phyloP scores from a whole-genome alignment of 2,888 invertebrate genomes.

The Apodemia hepburni region DNA sequence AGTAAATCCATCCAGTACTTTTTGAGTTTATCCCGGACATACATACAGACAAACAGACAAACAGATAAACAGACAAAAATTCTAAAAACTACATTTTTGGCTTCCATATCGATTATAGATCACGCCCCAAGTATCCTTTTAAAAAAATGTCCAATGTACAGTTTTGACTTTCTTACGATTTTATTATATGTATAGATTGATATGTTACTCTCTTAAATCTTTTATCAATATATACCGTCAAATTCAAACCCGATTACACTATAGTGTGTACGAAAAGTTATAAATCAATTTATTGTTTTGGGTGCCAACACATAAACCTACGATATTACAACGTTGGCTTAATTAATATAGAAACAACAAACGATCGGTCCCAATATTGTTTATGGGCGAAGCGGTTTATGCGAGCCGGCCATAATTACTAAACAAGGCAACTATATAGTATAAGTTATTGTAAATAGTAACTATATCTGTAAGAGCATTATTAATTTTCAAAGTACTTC shows the following conservation, averaged over 20 bases:
- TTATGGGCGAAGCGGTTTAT: constrained; percentile 51
- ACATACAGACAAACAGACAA: too few relatives aligned
- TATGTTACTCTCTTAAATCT: neutral
- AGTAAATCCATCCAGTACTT: too few relatives aligned
- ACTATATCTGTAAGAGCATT: constrained; percentile 11
- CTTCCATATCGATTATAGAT: too few relatives aligned
- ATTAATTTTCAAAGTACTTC: neutral
- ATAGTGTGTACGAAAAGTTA: constrained; percentile 4
- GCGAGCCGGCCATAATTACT: constrained; percentile 51
- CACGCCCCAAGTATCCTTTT: too few relatives aligned
- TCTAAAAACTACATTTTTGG: too few relatives aligned
- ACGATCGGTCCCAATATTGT: constrained; percentile 51
- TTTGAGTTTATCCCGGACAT: too few relatives aligned
- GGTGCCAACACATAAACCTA: constrained; percentile 28
- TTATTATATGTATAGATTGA: too few relatives aligned
- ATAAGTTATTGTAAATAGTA: constrained; percentile 15
- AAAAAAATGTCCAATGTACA: too few relatives aligned
- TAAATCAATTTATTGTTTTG: constrained; percentile 20
- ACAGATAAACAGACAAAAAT: too few relatives aligned
- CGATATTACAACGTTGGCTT: constrained; percentile 34
- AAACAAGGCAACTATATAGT: constrained; percentile 38
- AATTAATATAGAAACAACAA: constrained; percentile 54
- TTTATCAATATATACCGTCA: neutral
- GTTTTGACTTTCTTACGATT: too few relatives aligned
- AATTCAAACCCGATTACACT: neutral